A percentile compares a stretch with the other conserved stretches of the same genome.
phyloP scores from a whole-genome alignment of 2,113 vertebrate species.

The Phrynocephalus versicolor region DNA sequence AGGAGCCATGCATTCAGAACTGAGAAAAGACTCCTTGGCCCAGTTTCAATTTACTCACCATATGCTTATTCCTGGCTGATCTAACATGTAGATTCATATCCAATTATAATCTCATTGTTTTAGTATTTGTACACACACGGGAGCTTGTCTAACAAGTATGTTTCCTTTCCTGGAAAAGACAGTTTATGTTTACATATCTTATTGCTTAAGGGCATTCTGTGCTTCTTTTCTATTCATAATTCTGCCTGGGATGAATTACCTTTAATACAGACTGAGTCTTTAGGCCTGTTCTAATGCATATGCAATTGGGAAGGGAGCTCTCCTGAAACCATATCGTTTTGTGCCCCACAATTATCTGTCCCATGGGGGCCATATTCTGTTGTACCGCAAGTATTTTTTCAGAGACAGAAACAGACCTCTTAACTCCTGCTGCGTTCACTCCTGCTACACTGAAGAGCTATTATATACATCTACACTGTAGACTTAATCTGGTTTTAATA shows the following conservation, averaged over 20 bases:
- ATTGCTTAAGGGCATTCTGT: neutral
- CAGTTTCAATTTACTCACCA: neutral
- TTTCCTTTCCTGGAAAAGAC: neutral
- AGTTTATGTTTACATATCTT: neutral
- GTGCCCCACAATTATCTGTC: neutral
- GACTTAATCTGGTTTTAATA: neutral
- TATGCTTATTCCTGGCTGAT: constrained; percentile 11
- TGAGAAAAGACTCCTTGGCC: constrained; percentile 1
- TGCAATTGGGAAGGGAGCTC: neutral
- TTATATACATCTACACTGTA: too few species aligned
- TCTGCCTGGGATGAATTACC: neutral
- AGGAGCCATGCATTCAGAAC: neutral
- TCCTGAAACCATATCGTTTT: neutral
- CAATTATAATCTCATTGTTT: constrained; percentile 13
- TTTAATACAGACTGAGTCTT: neutral
- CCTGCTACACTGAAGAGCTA: too few species aligned
- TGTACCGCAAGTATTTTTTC: neutral
- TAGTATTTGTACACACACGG: constrained; percentile 3
- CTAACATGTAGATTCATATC: neutral
- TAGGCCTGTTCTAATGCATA: neutral
- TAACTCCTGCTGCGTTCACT: neutral
- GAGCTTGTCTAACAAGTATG: neutral
- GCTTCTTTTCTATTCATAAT: neutral
- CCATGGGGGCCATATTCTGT: neutral
- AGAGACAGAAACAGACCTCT: neutral